A percentile compares a stretch with the other conserved stretches of the same genome.
These are phyloP conservation scores for Anoplolepis gracilipes DNA, from an alignment of 1,140 invertebrate genomes.

Conservation along the genomic window DNA sequence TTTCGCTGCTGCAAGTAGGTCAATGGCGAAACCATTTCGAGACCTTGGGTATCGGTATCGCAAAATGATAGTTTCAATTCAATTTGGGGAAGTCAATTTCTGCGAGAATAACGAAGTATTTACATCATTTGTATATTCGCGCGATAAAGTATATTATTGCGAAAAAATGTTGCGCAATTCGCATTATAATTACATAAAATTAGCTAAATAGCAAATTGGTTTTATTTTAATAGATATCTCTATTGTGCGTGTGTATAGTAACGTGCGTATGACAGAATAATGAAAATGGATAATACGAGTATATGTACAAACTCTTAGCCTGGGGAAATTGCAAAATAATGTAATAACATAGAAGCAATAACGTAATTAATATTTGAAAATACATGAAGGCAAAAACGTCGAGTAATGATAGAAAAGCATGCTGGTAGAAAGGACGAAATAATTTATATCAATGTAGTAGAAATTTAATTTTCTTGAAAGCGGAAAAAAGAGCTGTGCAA, in stretches of 20 bases:
- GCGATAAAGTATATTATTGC: conserved; percentile 37
- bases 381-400: conserved; percentile 46
- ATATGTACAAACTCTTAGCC: background rate
- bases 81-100: conserved; percentile 36
- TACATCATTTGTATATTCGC: conserved; percentile 30
- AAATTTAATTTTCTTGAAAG: conserved; percentile 67
- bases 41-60: conserved; percentile 50
- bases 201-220: conserved; percentile 37
- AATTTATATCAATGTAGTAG: conserved; percentile 43
- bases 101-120: conserved; percentile 29
- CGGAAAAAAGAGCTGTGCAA: conserved; percentile 18
- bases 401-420: conserved; percentile 41
- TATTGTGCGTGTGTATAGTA: background rate
- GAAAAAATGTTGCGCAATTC: background rate
- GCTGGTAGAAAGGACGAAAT: conserved; percentile 2
- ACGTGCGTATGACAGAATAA: conserved; percentile 23
- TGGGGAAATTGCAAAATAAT: conserved; percentile 24
- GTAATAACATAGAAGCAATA: conserved; percentile 45
- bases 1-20: conserved; percentile 52
- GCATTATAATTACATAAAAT: conserved; percentile 17
- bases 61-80: conserved; percentile 48
- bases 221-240: conserved; percentile 38
- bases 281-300: conserved; percentile 47
- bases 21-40: conserved; percentile 59
- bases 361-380: conserved; percentile 59